These are phyloP conservation scores for Budorcas taxicolor DNA, from an alignment of 2,113 vertebrate species.

Conservation along the genomic window DNA sequence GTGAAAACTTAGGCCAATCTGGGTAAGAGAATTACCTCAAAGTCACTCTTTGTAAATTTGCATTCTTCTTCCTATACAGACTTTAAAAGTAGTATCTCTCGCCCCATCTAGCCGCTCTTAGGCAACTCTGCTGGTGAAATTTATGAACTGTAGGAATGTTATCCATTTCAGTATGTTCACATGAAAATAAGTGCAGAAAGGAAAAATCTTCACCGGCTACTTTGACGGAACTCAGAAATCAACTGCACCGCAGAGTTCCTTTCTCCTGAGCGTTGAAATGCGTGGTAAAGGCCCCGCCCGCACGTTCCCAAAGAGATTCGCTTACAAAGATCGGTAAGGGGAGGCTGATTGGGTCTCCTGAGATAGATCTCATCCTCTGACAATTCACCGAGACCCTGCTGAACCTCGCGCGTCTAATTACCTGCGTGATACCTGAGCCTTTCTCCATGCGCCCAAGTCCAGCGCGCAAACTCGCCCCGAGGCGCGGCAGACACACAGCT, in stretches of 20 bases:
- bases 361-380: constrained; percentile 77
- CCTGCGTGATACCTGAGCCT: constrained; percentile 78
- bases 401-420: constrained; percentile 77
- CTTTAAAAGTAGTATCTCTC: not conserved
- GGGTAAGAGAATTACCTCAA: not conserved
- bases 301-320: constrained; percentile 79
- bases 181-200: constrained; percentile 39
- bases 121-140: not conserved
- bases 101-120: not conserved
- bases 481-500: constrained; percentile 61
- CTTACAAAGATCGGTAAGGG: constrained; percentile 73
- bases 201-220: constrained; percentile 57
- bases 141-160: constrained; percentile 7
- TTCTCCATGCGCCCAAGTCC: constrained; percentile 42
- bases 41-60: not conserved
- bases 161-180: constrained; percentile 38
- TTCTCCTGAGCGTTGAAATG: constrained; percentile 65
- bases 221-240: constrained; percentile 61
- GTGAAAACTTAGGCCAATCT: not conserved
- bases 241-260: not conserved
- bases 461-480: constrained; percentile 73
- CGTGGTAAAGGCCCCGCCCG: constrained; percentile 73
- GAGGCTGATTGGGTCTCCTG: constrained; percentile 71
- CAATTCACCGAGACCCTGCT: constrained; percentile 65
- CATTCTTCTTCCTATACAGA: not conserved